Conservation (phyloP, 2,797 vertebrate genomes). For the Dryobates pubescens region DNA sequence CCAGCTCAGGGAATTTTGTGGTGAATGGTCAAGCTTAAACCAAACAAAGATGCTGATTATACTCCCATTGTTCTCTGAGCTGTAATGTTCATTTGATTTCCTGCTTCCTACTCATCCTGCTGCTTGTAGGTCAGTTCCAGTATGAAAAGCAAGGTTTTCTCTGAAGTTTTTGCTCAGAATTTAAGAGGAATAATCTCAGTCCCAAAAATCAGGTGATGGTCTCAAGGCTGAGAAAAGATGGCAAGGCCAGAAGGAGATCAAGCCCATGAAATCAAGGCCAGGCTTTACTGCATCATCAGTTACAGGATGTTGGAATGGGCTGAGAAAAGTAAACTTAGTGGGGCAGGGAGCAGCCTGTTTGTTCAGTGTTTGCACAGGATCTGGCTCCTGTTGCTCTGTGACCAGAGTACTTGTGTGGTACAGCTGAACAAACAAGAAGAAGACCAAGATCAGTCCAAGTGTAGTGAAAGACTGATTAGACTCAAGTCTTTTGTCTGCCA, state of each 20-base stretch:
- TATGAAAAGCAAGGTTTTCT: neutral
- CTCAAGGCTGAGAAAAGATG: neutral
- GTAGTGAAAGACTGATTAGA: neutral
- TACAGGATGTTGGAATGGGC: neutral
- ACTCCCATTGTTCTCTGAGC: neutral
- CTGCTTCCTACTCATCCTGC: neutral
- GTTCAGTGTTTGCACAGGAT: conserved; percentile 2
- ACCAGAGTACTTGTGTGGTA: neutral
- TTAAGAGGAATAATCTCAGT: neutral
- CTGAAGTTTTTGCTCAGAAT: neutral
- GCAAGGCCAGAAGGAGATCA: neutral
- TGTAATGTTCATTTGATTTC: neutral
- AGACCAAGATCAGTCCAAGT: neutral
- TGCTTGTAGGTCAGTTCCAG: neutral
- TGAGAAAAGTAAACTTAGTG: neutral
- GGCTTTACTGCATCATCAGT: neutral
- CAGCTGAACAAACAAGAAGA: conserved; percentile 21
- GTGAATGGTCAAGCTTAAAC: neutral
- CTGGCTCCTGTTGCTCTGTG: neutral
- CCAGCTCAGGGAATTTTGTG: neutral
- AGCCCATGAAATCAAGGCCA: neutral
- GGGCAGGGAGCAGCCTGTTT: neutral
- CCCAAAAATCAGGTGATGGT: neutral
- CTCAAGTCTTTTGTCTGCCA: neutral
- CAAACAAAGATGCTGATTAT: neutral